Conservation (phyloP, 2,113 vertebrate genomes). For the Microcebus ravelobensis region DNA sequence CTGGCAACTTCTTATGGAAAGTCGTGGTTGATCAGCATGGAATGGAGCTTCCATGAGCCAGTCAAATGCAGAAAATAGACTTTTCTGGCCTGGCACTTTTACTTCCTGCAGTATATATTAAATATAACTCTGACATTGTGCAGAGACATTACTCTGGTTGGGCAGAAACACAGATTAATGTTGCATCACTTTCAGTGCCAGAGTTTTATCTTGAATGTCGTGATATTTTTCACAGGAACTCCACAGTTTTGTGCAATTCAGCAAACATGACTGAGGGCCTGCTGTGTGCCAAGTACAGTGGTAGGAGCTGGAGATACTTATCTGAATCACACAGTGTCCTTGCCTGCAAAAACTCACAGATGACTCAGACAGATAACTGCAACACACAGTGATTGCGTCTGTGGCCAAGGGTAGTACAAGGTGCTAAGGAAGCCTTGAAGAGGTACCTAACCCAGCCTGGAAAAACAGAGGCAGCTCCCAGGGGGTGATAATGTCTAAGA, state of each 20-base stretch:
- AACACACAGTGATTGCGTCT: not conserved
- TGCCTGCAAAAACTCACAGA: not conserved
- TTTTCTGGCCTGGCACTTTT: slow-evolving; percentile 82
- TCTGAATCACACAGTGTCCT: not conserved
- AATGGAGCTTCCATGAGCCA: slow-evolving; percentile 79
- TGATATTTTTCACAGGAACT: slow-evolving; percentile 79
- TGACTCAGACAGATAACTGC: not conserved
- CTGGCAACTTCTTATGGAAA: slow-evolving; percentile 83
- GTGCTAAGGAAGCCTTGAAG: not conserved
- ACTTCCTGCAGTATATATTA: slow-evolving; percentile 77
- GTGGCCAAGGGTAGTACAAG: not conserved
- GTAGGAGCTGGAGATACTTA: not conserved
- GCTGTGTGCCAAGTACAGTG: slow-evolving; percentile 41
- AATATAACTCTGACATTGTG: slow-evolving; percentile 75
- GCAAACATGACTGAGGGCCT: slow-evolving; percentile 54
- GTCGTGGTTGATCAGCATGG: slow-evolving; percentile 81
- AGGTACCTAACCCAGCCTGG: not conserved
- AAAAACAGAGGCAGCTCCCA: not conserved
- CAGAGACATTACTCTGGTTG: slow-evolving; percentile 67
- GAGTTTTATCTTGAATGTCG: slow-evolving; percentile 89
- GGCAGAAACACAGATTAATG: slow-evolving; percentile 89
- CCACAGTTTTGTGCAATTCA: slow-evolving; percentile 57
- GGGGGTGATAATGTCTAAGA: not conserved
- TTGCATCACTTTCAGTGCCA: slow-evolving; percentile 88
- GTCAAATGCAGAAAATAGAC: slow-evolving; percentile 84